These are phyloP conservation scores for Fistularia tabacaria DNA, from an alignment of 2,797 vertebrate genomes.

Conservation along the genomic window DNA sequence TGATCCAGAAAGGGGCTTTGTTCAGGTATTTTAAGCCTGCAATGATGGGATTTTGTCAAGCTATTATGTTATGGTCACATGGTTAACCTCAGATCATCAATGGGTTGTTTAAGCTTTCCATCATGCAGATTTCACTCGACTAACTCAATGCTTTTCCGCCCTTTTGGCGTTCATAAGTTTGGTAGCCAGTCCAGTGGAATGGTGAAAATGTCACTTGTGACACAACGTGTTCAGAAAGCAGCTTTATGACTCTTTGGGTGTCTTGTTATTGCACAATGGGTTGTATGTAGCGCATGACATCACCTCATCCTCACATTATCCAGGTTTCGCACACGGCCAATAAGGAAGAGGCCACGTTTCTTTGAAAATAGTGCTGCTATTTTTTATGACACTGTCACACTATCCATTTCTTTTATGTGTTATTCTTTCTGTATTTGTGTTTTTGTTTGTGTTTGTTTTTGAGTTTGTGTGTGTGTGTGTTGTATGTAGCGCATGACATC, in stretches of 20 bases:
- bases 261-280: constrained; percentile 4
- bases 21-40: constrained; percentile 27
- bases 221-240: constrained; percentile 4
- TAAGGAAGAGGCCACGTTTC: too few species aligned
- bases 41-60: constrained; percentile 40
- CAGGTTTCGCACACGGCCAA: too few species aligned
- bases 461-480: too few species aligned
- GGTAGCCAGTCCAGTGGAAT: not conserved
- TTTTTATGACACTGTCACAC: too few species aligned
- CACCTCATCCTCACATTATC: too few species aligned
- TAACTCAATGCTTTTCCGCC: constrained; percentile 1
- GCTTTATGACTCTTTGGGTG: not conserved
- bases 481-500: too few species aligned
- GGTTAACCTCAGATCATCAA: constrained; percentile 7
- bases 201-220: constrained; percentile 1
- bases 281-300: too few species aligned
- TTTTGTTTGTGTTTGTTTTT: too few species aligned
- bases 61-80: not conserved
- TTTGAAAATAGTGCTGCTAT: too few species aligned
- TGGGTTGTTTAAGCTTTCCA: constrained; percentile 17
- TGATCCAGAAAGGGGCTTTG: constrained; percentile 16
- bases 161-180: constrained; percentile 2
- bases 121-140: not conserved
- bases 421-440: not conserved
- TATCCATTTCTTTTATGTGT: constrained; percentile 3